These are phyloP conservation scores for Vidua chalybeata DNA, from an alignment of 2,113 vertebrate genomes.

Conservation along the genomic window DNA sequence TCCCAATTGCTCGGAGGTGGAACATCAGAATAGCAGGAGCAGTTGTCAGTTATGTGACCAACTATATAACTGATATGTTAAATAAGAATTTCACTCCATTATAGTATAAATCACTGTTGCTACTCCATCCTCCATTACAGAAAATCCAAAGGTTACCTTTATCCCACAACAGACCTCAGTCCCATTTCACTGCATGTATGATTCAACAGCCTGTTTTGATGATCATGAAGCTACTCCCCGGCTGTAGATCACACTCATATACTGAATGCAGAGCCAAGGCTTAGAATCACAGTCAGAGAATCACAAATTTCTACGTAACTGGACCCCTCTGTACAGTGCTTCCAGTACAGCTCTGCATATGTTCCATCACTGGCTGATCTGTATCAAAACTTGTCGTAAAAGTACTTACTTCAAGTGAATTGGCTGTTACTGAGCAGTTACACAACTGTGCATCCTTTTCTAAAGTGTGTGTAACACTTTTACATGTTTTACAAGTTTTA, in stretches of 20 bases:
- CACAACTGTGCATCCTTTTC: too few relatives aligned
- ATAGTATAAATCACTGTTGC: background rate
- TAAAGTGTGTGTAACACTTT: background rate
- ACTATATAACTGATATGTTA: background rate
- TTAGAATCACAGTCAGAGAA: background rate
- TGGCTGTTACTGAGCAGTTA: background rate
- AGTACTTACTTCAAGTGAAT: background rate
- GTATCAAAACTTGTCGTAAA: background rate
- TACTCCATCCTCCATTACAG: background rate
- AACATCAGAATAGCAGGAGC: background rate
- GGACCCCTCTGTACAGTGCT: background rate
- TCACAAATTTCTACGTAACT: background rate
- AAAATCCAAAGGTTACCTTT: background rate
- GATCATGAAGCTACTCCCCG: background rate
- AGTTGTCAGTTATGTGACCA: background rate
- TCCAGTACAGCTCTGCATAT: background rate
- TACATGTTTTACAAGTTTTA: background rate
- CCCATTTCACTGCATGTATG: background rate
- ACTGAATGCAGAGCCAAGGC: background rate
- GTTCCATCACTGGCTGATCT: background rate
- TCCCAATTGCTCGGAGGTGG: background rate
- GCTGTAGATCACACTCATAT: background rate
- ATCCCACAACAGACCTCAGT: background rate
- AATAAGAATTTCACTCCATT: background rate
- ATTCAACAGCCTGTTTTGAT: background rate